These are phyloP conservation scores for Sphenodon punctatus DNA, from an alignment of 2,797 vertebrate genomes.

Conservation along the genomic window DNA sequence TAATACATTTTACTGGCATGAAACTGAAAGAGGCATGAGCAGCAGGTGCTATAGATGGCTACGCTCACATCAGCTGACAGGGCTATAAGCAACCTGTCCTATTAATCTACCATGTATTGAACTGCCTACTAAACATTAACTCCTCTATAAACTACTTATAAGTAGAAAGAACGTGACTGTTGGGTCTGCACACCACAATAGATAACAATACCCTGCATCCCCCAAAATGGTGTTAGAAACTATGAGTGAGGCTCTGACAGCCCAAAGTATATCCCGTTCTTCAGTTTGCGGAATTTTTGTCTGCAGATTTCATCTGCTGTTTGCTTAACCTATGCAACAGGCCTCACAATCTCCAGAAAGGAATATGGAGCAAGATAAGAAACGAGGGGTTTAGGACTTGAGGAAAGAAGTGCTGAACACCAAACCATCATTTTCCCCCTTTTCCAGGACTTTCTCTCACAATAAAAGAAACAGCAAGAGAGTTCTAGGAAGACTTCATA, in stretches of 20 bases:
- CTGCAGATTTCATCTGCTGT: not conserved
- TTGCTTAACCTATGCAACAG: not conserved
- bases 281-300: not conserved
- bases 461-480: not conserved
- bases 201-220: not conserved
- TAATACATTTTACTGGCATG: too few relatives aligned
- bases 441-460: not conserved
- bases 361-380: not conserved
- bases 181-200: rapidly evolving
- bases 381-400: not conserved
- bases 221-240: rapidly evolving
- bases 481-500: not conserved
- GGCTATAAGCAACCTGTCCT: too few relatives aligned
- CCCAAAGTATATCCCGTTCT: rapidly evolving
- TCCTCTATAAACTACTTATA: too few relatives aligned
- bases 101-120: too few relatives aligned
- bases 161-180: too few relatives aligned
- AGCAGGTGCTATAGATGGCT: too few relatives aligned
- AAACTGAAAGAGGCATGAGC: too few relatives aligned
- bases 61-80: too few relatives aligned
- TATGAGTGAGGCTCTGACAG: not conserved
- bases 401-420: not conserved
- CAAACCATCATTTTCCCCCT: not conserved
- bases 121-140: too few relatives aligned
- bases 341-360: not conserved